Base-by-base conservation (phyloP, 1,140 invertebrate genomes). In the Drosophila rhopaloa region DNA sequence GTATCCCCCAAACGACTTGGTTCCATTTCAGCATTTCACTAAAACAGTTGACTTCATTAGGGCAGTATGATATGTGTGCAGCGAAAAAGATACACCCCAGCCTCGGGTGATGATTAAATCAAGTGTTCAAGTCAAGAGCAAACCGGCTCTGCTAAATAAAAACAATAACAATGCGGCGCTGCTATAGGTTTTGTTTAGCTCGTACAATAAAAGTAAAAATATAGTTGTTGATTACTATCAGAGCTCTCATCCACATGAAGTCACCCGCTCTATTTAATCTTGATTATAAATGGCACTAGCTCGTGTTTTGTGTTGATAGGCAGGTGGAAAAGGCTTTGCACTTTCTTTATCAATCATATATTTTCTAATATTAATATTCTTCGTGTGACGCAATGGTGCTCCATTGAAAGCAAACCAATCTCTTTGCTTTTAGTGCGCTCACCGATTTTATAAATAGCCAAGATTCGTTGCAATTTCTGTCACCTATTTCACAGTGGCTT, bases 71-170 rank as follows among this genome's bases (percentile, higher is more conserved):
- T 40, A 14, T 35, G 35, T 29, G 24, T 32, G 27, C 13, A 35
- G 14, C 32, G 2, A 29, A 38, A 38, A 44, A 75, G 41, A 56
- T 70, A 71, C 83, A 88, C 83, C 83, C 71, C 76, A 54, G 62
- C 47, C 79, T 57, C 62, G 70, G 66, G 50, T 62, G 84, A 76
- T 86, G 75, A 86, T 86, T 86, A 72, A 82, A 76, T 79, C 71
- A 79, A 76, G 76, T 57, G 60, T 57, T 70, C 65, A 72, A 53
- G 65, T 79, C 67, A 83, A 89, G 67, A 77, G 84, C 76, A 83
- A 88, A 88, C 84, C 80, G 80, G 83, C 84, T 88, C 79, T 40
- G 76, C 57, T 80, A 77, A 70, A 72, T 29, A 81, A 54, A 63
- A 81, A 59, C 43, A 60, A 71, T 35, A 72, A 76, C 48, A 76